phyloP scores from a whole-genome alignment of 1,140 invertebrate genomes.

The Latrodectus geometricus region DNA sequence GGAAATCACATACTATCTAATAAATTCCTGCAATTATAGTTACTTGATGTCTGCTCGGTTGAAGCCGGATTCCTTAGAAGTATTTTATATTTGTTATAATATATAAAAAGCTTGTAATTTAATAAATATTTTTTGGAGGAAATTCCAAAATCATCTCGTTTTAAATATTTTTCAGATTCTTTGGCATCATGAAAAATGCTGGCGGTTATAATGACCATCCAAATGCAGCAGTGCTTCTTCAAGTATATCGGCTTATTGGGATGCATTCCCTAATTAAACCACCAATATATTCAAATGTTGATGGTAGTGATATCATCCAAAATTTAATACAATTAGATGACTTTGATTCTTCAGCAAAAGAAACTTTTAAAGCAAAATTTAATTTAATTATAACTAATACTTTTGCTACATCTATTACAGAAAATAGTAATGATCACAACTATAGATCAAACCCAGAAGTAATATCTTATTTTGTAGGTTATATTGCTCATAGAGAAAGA shows the following conservation, averaged over 20 bases:
- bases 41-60: not conserved
- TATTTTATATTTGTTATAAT: conserved; percentile 5
- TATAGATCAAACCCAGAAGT: too few relatives aligned
- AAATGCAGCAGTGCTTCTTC: not conserved
- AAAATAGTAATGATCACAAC: too few relatives aligned
- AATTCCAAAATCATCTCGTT: too few relatives aligned
- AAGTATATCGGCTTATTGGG: not conserved
- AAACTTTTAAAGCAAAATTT: too few relatives aligned
- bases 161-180: not conserved
- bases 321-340: not conserved
- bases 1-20: not conserved
- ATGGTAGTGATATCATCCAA: not conserved
- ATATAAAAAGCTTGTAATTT: too few relatives aligned
- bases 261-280: not conserved
- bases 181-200: not conserved
- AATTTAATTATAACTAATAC: too few relatives aligned
- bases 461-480: too few relatives aligned
- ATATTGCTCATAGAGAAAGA: too few relatives aligned
- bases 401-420: too few relatives aligned
- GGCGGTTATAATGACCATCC: not conserved
- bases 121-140: too few relatives aligned
- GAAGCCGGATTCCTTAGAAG: not conserved
- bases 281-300: not conserved
- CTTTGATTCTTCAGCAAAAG: too few relatives aligned
- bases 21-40: not conserved